Evolutionary conservation across 1,140 invertebrate species (phyloP), one percentile per base, ranked within the genome.

Genomic region (Sitophilus oryzae): DNA sequence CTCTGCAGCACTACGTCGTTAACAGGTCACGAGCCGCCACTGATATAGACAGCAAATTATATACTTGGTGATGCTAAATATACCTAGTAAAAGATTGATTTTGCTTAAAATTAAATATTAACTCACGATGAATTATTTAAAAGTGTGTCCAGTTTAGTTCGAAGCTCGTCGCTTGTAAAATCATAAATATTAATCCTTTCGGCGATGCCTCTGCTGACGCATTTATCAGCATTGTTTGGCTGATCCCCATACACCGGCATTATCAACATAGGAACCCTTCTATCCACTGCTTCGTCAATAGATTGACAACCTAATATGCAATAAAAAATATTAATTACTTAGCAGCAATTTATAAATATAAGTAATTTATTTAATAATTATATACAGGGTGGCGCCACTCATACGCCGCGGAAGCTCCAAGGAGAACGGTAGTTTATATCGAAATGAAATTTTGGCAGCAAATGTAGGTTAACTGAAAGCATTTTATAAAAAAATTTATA

Each of bases 251-350:
- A 66, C 15, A 74, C 65, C 15, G 74, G 74, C 18, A 76, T 68
- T 14, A 66, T 65, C 1, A 82, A 43, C 10, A 82, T 58, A 0
- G 80, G 80, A 3, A 79, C 74, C 30, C 72, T 72, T n/a, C n/a
- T n/a, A n/a, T 55, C 67, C 0, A 76, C 64, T 9, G 74, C 71
- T 63, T 80, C 79, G 47, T 73, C 74, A 8, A 71, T 63, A 18
- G 77, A 76, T 34, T 77, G 71, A n/a, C 73, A 60, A 14, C 78
- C 78, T 54, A 19, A n/a, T n/a, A n/a, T n/a, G n/a, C n/a, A n/a
- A 10, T n/a, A 43, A 22, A 43, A 43, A 19, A 19, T 5, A 40
- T 40, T n/a, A 6, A 5, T 40, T 40, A n/a, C 16, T 40, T 38
- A 9, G 2, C 3, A 2, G 21, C 22, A 15, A 38, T 1, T 8